Evolutionary conservation across 2,888 invertebrate species (phyloP), one percentile per base, ranked within the genome.

Genomic region (Terebella lapidaria): DNA sequence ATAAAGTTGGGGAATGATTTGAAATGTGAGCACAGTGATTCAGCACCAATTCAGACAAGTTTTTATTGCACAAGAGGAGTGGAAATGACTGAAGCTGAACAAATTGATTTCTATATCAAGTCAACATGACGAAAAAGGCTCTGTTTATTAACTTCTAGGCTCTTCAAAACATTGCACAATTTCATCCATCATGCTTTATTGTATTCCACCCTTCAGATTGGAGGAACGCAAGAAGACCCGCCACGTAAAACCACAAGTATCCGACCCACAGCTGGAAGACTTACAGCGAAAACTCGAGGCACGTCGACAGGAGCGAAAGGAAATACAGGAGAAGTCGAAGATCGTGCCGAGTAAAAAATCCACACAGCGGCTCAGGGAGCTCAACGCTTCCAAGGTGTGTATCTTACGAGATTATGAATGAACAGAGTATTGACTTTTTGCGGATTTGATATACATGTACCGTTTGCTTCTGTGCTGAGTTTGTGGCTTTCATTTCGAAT

Each of bases 321-420:
- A 28, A 28, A 4, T 27, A 28, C 53, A 53, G 5, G 15, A 53
- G 22, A 5, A 53, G 22, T 5, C 53, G 15, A 25, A 28, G 28
- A 28, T 53, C 29, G 28, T 5, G 4, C 53, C 53, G 5, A 53
- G 10, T 22, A 25, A 53, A 22, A 53, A 53, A 22, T 53, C 53
- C 10, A 5, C 26, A 53, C 53, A 28, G 22, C 5, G 53, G 28
- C 22, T 53, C 4, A 5, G 29, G 15, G 53, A 53, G 22, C 22
- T 53, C 5, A 53, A 28, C 28, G 53, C 53, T 15, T 25, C 53
- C 5, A 53, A 53, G 53, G 53, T 53, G 22, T 20, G 5, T 49
- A 20, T 49, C 18, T 35, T 35, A 15, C n/a, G n/a, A n/a, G n/a
- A n/a, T n/a, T n/a, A n/a, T n/a, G n/a, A n/a, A n/a, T n/a, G n/a